Evolutionary conservation across 2,797 vertebrate species (phyloP).

Genomic region (Chromis chromis): DNA sequence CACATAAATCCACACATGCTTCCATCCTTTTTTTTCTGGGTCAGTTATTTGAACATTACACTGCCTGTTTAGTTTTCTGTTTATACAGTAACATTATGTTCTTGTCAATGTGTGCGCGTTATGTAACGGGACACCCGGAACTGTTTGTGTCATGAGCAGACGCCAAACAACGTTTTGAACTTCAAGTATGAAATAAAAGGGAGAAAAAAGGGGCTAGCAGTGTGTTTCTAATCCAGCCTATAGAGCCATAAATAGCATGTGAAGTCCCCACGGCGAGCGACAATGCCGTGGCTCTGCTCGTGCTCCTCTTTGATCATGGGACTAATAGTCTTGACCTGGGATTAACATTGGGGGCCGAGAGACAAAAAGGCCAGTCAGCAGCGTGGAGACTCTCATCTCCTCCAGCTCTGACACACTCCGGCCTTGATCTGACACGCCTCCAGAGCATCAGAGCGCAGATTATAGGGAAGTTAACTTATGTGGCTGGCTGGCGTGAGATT

Average conservation of each 20-base stretch:
- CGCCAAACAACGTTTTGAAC: neutral
- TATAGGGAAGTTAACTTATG: slow-evolving; percentile 71
- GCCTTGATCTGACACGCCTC: slow-evolving; percentile 65
- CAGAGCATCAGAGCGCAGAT: slow-evolving; percentile 66
- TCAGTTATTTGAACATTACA: slow-evolving; percentile 51
- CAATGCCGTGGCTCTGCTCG: slow-evolving; percentile 36
- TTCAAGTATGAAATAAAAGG: neutral
- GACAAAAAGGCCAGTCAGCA: slow-evolving; percentile 53
- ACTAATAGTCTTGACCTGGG: slow-evolving; percentile 67
- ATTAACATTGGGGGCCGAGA: slow-evolving; percentile 47
- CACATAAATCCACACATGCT: neutral
- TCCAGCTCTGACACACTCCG: slow-evolving; percentile 47
- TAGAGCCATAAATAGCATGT: slow-evolving; percentile 27
- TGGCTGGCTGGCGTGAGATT: slow-evolving; percentile 72
- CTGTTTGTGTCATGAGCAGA: slow-evolving; percentile 5
- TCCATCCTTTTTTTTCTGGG: slow-evolving; percentile 33
- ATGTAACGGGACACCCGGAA: slow-evolving; percentile 10
- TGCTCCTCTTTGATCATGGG: slow-evolving; percentile 59
- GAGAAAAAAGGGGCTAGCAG: neutral
- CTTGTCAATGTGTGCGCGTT: neutral
- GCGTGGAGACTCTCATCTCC: slow-evolving; percentile 29
- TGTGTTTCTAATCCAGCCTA: slow-evolving; percentile 24
- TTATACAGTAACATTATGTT: slow-evolving; percentile 30
- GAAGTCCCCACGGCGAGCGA: slow-evolving; percentile 24
- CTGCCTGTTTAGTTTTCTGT: slow-evolving; percentile 33